Evolutionary conservation across 2,888 invertebrate species (phyloP), one percentile per base, ranked within the genome.

Genomic region (Sinotaia quadrata): DNA sequence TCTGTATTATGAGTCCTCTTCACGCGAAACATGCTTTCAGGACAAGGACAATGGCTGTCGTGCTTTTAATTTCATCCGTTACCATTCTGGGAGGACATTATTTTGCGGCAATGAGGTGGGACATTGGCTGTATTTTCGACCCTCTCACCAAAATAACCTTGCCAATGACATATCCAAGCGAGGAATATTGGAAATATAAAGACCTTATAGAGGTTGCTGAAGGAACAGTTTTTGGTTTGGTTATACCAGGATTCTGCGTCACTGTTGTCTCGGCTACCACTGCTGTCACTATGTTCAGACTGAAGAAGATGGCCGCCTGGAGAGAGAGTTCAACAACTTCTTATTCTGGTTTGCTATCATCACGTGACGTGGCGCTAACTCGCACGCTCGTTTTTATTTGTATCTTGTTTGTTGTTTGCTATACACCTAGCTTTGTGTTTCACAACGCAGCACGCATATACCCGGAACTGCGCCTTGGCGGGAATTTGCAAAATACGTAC

Each of bases 241-340:
- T 47, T 21, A 18, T 47, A 3, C 47, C 47, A 21, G 47, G 47
- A n/a, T n/a, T 33, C 12, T 44, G 15, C n/a, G 31, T n/a, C 33
- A n/a, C 31, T n/a, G 21, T 60, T 2, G 37, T 60, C 15, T 2
- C 29, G 21, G 33, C 33, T 7, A 49, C 60, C 5, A 60, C 60
- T 12, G 33, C 33, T 3, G 41, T 47, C n/a, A 60, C 60, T 12
- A 33, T 49, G 21, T 27, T 60, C 21, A 47, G 49, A 31, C 49
- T 60, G 49, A 31, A 60, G 33, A 21, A 41, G n/a, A 60, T 60
- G 60, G 44, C 34, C n/a, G 60, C 47, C 10, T 60, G 60, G 60
- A 31, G 60, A 47, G n/a, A n/a, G 49, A 41, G 34, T 12, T 31
- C 47, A n/a, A n/a, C n/a, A n/a, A 47, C 60, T 24, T 60, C 60